These are phyloP conservation scores for Bacillus rossius DNA, from an alignment of 1,140 invertebrate species.

Conservation along the genomic window DNA sequence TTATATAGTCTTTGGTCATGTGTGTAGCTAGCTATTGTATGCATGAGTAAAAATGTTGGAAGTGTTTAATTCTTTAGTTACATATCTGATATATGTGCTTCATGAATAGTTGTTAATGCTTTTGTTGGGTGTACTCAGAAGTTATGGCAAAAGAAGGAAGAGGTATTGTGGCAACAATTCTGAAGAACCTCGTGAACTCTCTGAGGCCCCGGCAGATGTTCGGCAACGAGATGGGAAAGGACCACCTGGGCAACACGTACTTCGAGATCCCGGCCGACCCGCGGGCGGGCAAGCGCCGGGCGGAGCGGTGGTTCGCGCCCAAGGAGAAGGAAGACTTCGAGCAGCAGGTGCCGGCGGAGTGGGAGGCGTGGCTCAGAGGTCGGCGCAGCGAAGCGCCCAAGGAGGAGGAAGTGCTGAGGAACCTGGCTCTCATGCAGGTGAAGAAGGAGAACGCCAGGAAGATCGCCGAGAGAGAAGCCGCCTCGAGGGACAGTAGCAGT, in stretches of 20 bases:
- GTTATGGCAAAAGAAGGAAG: slow-evolving; percentile 24
- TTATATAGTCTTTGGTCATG: too few relatives aligned
- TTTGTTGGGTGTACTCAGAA: too few relatives aligned
- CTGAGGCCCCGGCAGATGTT: slow-evolving; percentile 46
- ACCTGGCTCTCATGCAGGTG: slow-evolving; percentile 59
- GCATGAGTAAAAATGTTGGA: too few relatives aligned
- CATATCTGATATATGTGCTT: too few relatives aligned
- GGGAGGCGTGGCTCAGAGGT: slow-evolving; percentile 76
- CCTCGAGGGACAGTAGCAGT: background rate
- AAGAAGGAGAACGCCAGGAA: slow-evolving; percentile 70
- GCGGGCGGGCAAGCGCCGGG: slow-evolving; percentile 49
- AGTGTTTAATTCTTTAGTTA: too few relatives aligned
- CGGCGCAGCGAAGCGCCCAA: slow-evolving; percentile 61
- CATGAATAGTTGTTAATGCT: too few relatives aligned
- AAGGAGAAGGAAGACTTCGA: slow-evolving; percentile 49
- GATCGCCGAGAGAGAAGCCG: slow-evolving; percentile 42
- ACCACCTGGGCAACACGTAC: slow-evolving; percentile 76
- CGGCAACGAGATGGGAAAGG: slow-evolving; percentile 56
- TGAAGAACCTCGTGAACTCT: slow-evolving; percentile 53
- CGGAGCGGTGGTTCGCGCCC: slow-evolving; percentile 66
- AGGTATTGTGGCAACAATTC: slow-evolving; percentile 41
- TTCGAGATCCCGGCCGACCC: slow-evolving; percentile 64
- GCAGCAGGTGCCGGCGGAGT: slow-evolving; percentile 70
- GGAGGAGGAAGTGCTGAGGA: slow-evolving; percentile 62
- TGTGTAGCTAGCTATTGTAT: too few relatives aligned